Evolutionary conservation across 2,888 invertebrate genomes (phyloP).

Genomic region (Volucella inanis): DNA sequence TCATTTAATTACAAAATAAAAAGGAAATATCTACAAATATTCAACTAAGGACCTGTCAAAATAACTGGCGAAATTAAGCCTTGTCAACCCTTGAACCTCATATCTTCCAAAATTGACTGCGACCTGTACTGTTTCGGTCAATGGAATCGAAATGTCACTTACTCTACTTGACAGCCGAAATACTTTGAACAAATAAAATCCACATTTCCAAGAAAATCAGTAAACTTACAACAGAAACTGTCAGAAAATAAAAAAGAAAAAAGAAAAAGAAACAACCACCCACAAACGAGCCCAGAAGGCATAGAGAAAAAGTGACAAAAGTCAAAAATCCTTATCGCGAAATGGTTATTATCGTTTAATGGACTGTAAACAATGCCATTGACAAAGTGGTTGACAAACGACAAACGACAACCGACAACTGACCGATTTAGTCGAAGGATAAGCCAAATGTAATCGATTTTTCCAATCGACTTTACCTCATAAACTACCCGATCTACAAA

Average conservation of each 20-base stretch:
- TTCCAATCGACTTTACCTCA: background rate
- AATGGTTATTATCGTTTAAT: slow-evolving; percentile 48
- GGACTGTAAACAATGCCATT: slow-evolving; percentile 50
- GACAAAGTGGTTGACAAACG: slow-evolving; percentile 39
- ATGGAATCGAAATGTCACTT: background rate
- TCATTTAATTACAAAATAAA: too few species aligned
- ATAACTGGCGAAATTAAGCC: too few species aligned
- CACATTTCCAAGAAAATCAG: background rate
- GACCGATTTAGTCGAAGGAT: slow-evolving; percentile 2
- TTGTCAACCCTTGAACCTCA: too few species aligned
- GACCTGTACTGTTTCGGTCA: too few species aligned
- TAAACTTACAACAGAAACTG: background rate
- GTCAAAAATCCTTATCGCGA: slow-evolving; percentile 44
- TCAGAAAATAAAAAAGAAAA: background rate
- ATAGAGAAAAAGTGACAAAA: slow-evolving; percentile 18
- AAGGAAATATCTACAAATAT: too few species aligned
- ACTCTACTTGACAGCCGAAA: slow-evolving; percentile 10
- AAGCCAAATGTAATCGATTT: slow-evolving; percentile 52
- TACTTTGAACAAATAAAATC: background rate
- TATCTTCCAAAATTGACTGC: too few species aligned
- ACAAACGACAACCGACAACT: slow-evolving; percentile 6
- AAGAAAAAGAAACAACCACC: background rate
- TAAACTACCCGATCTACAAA: background rate
- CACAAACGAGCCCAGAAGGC: background rate
- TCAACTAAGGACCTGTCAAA: too few species aligned